Evolutionary conservation across 2,888 invertebrate genomes (phyloP).

Genomic region (Stenotaenia linearis): DNA sequence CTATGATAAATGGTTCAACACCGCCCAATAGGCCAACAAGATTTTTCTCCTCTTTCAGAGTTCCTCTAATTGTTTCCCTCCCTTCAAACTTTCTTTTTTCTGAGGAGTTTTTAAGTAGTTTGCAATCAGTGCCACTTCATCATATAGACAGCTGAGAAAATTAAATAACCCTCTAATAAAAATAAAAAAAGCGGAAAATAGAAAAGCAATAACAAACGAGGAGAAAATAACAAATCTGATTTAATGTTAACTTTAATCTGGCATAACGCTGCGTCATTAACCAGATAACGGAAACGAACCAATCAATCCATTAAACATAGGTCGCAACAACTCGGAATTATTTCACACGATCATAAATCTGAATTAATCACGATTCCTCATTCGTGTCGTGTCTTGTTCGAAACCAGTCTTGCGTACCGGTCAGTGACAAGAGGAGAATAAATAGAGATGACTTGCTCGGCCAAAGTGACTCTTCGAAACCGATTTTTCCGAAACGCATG

Average conservation of each 20-base stretch:
- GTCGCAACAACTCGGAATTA: background rate
- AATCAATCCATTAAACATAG: background rate
- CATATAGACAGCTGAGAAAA: background rate
- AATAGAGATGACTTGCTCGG: background rate
- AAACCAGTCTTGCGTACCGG: background rate
- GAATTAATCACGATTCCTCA: background rate
- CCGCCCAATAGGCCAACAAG: conserved; percentile 9
- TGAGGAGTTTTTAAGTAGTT: background rate
- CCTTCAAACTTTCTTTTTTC: conserved; percentile 4
- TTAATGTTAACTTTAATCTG: background rate
- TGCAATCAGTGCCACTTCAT: background rate
- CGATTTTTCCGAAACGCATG: background rate
- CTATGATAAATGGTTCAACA: background rate
- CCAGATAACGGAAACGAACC: background rate
- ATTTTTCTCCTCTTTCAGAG: conserved; percentile 4
- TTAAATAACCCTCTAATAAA: background rate
- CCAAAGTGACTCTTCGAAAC: background rate
- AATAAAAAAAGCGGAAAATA: background rate
- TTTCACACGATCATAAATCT: background rate
- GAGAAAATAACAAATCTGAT: background rate
- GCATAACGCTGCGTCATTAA: background rate
- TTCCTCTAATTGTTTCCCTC: background rate
- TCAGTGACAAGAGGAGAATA: background rate
- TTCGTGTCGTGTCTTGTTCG: background rate
- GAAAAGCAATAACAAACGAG: background rate